A percentile compares a stretch with the other conserved stretches of the same genome.
These are phyloP conservation scores for Globodera rostochiensis DNA, from an alignment of 1,140 invertebrate species.

Conservation along the genomic window DNA sequence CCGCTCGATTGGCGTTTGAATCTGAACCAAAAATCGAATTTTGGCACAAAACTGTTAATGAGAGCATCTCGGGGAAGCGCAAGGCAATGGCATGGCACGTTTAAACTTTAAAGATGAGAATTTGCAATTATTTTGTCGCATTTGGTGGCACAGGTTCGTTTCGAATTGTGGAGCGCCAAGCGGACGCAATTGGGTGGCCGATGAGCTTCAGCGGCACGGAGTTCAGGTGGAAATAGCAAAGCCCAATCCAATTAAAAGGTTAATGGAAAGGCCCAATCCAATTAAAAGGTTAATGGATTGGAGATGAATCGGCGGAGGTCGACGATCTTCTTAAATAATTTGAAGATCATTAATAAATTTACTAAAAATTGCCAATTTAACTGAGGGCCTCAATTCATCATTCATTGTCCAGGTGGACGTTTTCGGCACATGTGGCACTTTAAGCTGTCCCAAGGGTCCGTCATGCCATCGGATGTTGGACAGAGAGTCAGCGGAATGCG, in stretches of 20 bases:
- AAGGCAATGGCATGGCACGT: constrained; percentile 65
- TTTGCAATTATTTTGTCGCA: background rate
- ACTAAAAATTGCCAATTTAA: background rate
- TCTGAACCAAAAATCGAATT: constrained; percentile 29
- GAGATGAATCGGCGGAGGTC: too few relatives aligned
- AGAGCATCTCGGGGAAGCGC: constrained; percentile 61
- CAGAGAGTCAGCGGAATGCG: constrained; percentile 46
- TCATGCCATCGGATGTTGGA: constrained; percentile 55
- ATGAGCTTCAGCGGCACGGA: background rate
- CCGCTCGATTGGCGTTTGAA: constrained; percentile 49
- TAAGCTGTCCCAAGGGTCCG: constrained; percentile 47
- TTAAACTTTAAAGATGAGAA: constrained; percentile 5
- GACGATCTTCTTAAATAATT: too few relatives aligned
- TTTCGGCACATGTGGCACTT: constrained; percentile 57
- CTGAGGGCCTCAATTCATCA: constrained; percentile 33
- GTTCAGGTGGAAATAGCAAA: constrained; percentile 17
- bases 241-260: too few relatives aligned
- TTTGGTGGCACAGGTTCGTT: constrained; percentile 44
- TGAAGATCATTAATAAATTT: too few relatives aligned
- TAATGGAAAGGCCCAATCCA: too few relatives aligned
- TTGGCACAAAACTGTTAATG: constrained; percentile 29
- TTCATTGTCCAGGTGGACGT: constrained; percentile 54
- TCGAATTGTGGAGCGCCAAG: constrained; percentile 46
- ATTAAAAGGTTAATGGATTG: too few relatives aligned
- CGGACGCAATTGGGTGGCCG: constrained; percentile 42